Percentiles rank a stretch among this genome's conserved stretches.
Evolutionary conservation across 2,888 invertebrate genomes (phyloP).

Genomic region (Cepaea hortensis): DNA sequence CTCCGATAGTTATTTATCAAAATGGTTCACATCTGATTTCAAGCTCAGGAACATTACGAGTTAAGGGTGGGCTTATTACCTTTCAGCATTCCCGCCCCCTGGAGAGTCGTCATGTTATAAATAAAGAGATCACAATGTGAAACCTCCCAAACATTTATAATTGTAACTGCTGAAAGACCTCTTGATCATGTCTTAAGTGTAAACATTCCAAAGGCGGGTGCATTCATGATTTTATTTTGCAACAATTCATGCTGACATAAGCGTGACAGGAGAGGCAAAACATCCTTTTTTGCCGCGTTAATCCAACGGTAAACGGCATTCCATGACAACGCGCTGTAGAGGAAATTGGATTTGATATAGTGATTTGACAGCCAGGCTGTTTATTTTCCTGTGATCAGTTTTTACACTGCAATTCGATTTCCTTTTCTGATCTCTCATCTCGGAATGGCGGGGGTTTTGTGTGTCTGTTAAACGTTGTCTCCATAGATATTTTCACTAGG

Average conservation of each 20-base stretch:
- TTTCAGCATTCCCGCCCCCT: no score
- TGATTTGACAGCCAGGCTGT: neutral
- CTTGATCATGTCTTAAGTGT: no score
- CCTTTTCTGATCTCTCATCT: neutral
- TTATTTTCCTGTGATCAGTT: conserved; percentile 3
- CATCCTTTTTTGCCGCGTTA: conserved; percentile 27
- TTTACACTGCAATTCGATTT: neutral
- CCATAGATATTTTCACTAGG: neutral
- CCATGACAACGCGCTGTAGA: conserved; percentile 6
- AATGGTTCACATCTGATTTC: no score
- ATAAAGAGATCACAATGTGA: no score
- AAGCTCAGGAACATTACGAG: no score
- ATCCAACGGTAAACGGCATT: conserved; percentile 35
- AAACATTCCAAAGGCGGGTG: no score
- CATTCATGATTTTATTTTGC: neutral
- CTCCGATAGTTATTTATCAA: no score
- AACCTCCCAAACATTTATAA: no score
- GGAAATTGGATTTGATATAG: conserved; percentile 27
- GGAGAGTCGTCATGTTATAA: no score
- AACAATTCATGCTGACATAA: neutral
- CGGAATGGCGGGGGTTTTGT: neutral
- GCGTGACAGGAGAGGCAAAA: conserved; percentile 6
- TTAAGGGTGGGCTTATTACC: no score
- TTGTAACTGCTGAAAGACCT: no score
- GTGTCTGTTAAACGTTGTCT: neutral